These are phyloP conservation scores for Rafetus swinhoei DNA, from an alignment of 2,113 vertebrate genomes.

Conservation along the genomic window DNA sequence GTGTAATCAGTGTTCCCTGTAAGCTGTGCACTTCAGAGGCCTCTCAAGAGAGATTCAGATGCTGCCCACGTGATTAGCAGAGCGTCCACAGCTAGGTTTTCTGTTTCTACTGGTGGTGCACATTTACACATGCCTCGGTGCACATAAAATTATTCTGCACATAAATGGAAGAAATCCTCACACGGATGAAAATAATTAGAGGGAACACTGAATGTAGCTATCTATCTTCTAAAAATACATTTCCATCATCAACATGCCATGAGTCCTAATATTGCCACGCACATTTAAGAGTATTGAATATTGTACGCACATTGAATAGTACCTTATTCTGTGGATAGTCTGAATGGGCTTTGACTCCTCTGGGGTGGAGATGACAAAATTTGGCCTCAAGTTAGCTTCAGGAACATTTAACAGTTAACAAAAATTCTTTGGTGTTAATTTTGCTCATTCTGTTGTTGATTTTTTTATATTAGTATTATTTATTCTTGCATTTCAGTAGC, in stretches of 20 bases:
- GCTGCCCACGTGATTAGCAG: too few relatives aligned
- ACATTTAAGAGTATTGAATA: too few relatives aligned
- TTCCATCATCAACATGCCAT: background rate
- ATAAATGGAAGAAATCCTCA: too few relatives aligned
- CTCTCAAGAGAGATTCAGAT: too few relatives aligned
- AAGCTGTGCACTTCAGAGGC: too few relatives aligned
- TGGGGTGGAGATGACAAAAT: background rate
- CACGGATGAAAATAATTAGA: too few relatives aligned
- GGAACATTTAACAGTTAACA: background rate
- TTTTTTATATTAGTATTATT: conserved; percentile 11
- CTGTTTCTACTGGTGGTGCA: too few relatives aligned
- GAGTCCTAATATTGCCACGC: background rate
- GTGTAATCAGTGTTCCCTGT: too few relatives aligned
- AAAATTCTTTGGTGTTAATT: background rate
- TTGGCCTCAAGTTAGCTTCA: background rate
- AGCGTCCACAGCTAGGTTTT: too few relatives aligned
- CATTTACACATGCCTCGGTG: too few relatives aligned
- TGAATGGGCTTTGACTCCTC: background rate
- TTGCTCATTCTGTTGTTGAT: background rate
- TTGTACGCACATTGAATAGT: background rate
- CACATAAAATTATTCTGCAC: too few relatives aligned
- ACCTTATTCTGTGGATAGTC: background rate
- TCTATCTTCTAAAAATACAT: background rate
- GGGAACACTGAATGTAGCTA: too few relatives aligned
- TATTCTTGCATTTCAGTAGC: conserved; percentile 7